These are phyloP conservation scores for Agonum fuliginosum DNA, from an alignment of 2,888 invertebrate species.

Conservation along the genomic window DNA sequence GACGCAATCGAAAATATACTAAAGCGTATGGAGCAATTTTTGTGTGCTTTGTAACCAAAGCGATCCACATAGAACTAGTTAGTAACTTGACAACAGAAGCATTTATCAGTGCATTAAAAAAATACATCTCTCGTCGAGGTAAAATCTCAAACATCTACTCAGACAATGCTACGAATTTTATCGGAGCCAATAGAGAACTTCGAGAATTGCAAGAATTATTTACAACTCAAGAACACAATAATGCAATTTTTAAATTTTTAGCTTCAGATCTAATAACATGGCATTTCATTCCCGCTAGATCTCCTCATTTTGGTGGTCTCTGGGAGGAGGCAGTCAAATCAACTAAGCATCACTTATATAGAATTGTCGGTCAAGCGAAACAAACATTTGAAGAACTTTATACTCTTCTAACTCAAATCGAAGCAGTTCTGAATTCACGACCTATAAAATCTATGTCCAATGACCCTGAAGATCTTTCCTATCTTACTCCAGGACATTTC, in stretches of 20 bases:
- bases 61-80: constrained; percentile 65
- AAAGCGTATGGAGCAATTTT: constrained; percentile 27
- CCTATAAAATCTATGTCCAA: constrained; percentile 61
- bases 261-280: constrained; percentile 56
- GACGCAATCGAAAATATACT: no score
- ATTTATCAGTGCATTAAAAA: constrained; percentile 62
- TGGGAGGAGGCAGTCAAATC: no score
- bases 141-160: constrained; percentile 61
- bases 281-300: constrained; percentile 65
- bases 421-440: constrained; percentile 60
- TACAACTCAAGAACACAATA: background rate
- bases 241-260: no score
- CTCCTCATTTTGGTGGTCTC: no score
- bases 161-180: constrained; percentile 65
- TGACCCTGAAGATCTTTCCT: constrained; percentile 60
- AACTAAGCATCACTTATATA: no score
- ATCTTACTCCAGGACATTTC: constrained; percentile 60
- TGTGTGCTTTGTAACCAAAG: constrained; percentile 61
- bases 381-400: no score
- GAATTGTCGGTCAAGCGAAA: no score
- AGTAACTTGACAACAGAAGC: constrained; percentile 62
- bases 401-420: constrained; percentile 58
- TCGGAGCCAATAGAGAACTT: constrained; percentile 62
- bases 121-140: constrained; percentile 64
- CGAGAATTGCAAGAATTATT: constrained; percentile 18